Percentiles rank a stretch among this genome's conserved stretches.
Conservation (phyloP, 2,888 invertebrate species). For the Norana najaformis region DNA sequence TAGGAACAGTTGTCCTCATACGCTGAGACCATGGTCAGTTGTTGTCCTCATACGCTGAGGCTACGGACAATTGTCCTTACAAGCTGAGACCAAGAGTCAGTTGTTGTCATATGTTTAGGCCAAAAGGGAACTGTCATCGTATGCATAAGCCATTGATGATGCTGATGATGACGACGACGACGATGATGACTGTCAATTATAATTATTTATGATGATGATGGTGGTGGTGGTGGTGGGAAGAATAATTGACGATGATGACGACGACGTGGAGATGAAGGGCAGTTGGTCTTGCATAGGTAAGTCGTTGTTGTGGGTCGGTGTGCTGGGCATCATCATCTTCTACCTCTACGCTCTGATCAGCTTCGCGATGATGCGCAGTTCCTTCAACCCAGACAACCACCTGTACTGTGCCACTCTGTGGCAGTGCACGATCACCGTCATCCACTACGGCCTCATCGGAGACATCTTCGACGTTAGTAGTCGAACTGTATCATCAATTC, state of each 20-base stretch:
- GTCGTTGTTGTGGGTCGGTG: constrained; percentile 61
- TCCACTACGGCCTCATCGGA: constrained; percentile 61
- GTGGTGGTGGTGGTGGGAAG: no score
- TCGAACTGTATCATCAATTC: not conserved
- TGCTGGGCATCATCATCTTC: constrained; percentile 61
- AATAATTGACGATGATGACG: no score
- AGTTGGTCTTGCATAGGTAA: constrained; percentile 49
- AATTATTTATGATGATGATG: no score
- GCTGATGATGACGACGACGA: no score
- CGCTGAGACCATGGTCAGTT: no score
- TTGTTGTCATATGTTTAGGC: not conserved
- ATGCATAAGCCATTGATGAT: not conserved
- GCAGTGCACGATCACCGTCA: constrained; percentile 62
- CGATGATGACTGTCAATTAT: no score
- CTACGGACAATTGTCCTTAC: no score
- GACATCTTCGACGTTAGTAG: constrained; percentile 45
- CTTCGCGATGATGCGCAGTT: constrained; percentile 60
- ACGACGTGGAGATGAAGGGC: no score
- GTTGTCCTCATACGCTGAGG: no score
- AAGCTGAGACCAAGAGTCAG: no score
- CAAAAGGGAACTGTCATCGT: not conserved
- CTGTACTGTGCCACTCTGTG: constrained; percentile 60
- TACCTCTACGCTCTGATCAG: constrained; percentile 62
- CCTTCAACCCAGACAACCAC: constrained; percentile 57
- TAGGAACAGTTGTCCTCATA: constrained; percentile 38